Evolutionary conservation across 2,888 invertebrate genomes (phyloP).

Genomic region (Rhagonycha lutea): DNA sequence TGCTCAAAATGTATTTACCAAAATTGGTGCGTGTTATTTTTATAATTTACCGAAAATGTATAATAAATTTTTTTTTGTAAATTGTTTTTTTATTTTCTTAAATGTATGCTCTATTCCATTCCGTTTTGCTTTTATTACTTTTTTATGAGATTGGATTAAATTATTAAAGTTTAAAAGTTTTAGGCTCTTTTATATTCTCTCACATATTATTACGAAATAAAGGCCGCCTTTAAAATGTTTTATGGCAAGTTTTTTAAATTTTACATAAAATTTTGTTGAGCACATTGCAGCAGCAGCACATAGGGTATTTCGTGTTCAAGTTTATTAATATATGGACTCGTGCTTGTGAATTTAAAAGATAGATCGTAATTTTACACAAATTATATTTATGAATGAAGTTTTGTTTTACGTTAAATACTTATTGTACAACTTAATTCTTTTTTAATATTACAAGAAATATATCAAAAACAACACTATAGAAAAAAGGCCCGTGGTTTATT

Average conservation of each 20-base stretch:
- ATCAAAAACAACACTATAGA: background rate
- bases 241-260: background rate
- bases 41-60: background rate
- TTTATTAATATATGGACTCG: background rate
- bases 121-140: background rate
- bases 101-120: background rate
- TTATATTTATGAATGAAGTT: background rate
- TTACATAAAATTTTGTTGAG: background rate
- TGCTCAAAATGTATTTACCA: background rate
- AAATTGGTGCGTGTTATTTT: background rate
- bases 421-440: background rate
- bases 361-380: background rate
- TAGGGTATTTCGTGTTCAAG: background rate
- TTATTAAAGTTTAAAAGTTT: background rate
- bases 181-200: background rate
- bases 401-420: too few species aligned
- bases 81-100: background rate
- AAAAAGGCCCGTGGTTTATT: too few species aligned
- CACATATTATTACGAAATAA: background rate
- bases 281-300: background rate
- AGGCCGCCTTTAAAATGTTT: background rate
- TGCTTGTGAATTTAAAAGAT: background rate
- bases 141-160: background rate
- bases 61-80: background rate
- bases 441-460: background rate